Evolutionary conservation across 2,113 vertebrate species (phyloP).

Genomic region (Setophaga coronata): DNA sequence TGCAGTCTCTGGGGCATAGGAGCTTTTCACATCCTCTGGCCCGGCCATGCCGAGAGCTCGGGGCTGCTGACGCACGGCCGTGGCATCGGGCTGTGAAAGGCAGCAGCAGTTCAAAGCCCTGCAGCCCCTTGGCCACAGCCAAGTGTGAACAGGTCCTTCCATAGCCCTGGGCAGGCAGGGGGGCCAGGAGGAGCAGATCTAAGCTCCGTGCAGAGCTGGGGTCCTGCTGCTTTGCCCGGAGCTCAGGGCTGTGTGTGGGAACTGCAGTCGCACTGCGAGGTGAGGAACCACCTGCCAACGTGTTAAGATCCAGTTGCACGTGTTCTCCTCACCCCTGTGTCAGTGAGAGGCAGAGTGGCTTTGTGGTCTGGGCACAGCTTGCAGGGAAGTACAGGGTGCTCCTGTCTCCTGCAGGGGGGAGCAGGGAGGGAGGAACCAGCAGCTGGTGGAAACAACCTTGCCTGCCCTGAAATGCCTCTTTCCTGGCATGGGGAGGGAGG

Average conservation of each 20-base stretch:
- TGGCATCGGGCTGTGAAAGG: not conserved
- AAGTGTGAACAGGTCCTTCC: not conserved
- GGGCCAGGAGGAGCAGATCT: not conserved
- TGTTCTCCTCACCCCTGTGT: not conserved
- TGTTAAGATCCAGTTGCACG: not conserved
- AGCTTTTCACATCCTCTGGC: not conserved
- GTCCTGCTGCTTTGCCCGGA: not conserved
- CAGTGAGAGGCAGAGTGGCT: not conserved
- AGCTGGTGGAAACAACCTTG: not conserved
- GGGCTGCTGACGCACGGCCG: not conserved
- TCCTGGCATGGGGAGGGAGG: not conserved
- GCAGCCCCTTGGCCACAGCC: not conserved
- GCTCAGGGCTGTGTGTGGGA: constrained; percentile 1
- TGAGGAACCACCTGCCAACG: constrained; percentile 47
- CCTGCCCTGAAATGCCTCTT: not conserved
- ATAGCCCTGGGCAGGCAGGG: not conserved
- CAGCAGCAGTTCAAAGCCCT: not conserved
- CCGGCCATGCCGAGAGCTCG: not conserved
- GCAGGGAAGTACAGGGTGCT: not conserved
- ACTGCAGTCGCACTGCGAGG: not conserved
- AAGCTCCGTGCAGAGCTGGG: not conserved
- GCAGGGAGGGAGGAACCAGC: not conserved
- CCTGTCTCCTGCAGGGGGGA: not conserved
- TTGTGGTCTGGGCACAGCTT: not conserved
- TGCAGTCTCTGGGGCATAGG: constrained; percentile 23